Percentiles rank a stretch among this genome's conserved stretches.
Conservation (phyloP, 2,113 vertebrate species). For the Merops nubicus region DNA sequence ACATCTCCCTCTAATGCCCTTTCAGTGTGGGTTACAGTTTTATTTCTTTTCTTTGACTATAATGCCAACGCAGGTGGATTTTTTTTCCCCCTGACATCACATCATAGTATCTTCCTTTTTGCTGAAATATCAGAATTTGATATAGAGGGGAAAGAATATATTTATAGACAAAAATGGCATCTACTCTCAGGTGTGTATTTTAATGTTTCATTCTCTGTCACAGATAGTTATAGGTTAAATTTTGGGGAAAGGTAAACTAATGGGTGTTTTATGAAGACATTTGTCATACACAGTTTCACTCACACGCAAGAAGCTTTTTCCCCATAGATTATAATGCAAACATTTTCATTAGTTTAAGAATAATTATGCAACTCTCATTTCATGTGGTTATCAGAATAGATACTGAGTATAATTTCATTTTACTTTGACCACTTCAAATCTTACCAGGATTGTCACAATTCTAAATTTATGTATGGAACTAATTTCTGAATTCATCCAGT, state of each 20-base stretch:
- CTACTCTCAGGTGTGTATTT: neutral
- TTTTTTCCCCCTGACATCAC: fast-evolving
- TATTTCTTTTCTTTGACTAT: neutral
- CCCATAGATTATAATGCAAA: neutral
- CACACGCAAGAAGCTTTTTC: neutral
- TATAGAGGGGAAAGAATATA: neutral
- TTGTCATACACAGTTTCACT: neutral
- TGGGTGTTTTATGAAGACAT: neutral
- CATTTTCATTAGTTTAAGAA: neutral
- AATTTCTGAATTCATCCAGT: neutral
- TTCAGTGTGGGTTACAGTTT: neutral
- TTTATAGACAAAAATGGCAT: neutral
- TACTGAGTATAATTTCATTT: neutral
- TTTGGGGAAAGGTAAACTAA: neutral
- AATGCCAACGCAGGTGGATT: neutral
- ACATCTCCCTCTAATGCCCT: neutral
- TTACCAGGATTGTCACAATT: neutral
- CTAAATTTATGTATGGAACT: neutral
- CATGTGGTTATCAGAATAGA: neutral
- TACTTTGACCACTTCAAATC: conserved; percentile 2
- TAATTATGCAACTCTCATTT: neutral
- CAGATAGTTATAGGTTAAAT: neutral
- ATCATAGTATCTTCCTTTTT: neutral
- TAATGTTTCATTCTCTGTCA: neutral
- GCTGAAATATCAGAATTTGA: neutral